Evolutionary conservation across 2,888 invertebrate genomes (phyloP).

Genomic region (Drosophila imparisetae): DNA sequence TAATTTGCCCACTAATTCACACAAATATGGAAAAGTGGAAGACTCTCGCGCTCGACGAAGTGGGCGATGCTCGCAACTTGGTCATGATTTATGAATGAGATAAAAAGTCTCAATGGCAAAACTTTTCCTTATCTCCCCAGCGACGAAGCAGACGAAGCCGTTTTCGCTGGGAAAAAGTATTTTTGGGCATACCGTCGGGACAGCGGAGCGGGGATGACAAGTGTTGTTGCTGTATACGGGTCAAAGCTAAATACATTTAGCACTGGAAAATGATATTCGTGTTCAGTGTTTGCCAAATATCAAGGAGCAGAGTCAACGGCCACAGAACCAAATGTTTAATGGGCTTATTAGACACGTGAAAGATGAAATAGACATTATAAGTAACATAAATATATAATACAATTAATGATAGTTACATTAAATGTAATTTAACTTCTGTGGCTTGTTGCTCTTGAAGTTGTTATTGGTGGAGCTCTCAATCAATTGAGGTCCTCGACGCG

Average conservation of each 20-base stretch:
- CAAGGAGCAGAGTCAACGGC: slow-evolving; percentile 9
- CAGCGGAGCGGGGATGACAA: neutral
- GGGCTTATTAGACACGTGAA: slow-evolving; percentile 52
- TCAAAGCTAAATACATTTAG: slow-evolving; percentile 60
- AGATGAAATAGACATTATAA: slow-evolving; percentile 28
- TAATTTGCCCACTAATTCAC: neutral
- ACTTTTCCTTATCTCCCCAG: slow-evolving; percentile 46
- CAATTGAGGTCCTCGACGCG: slow-evolving; percentile 44
- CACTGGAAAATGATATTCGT: slow-evolving; percentile 29
- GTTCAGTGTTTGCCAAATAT: slow-evolving; percentile 13
- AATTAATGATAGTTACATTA: slow-evolving; percentile 4
- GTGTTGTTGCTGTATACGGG: neutral
- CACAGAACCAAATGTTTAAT: slow-evolving; percentile 62
- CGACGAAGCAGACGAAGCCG: slow-evolving; percentile 1
- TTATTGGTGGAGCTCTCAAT: neutral
- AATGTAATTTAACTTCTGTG: slow-evolving; percentile 15
- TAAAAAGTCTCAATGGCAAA: slow-evolving; percentile 66
- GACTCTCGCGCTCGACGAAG: slow-evolving; percentile 6
- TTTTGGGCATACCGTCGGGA: slow-evolving; percentile 35
- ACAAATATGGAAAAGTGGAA: slow-evolving; percentile 37
- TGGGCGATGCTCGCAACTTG: slow-evolving; percentile 41
- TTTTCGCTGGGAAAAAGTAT: slow-evolving; percentile 36
- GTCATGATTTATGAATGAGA: slow-evolving; percentile 70
- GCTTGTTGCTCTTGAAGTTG: neutral
- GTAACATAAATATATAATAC: neutral